A percentile compares a stretch with the other conserved stretches of the same genome.
Conservation (phyloP, 2,113 vertebrate genomes). For the Semicossyphus pulcher region DNA sequence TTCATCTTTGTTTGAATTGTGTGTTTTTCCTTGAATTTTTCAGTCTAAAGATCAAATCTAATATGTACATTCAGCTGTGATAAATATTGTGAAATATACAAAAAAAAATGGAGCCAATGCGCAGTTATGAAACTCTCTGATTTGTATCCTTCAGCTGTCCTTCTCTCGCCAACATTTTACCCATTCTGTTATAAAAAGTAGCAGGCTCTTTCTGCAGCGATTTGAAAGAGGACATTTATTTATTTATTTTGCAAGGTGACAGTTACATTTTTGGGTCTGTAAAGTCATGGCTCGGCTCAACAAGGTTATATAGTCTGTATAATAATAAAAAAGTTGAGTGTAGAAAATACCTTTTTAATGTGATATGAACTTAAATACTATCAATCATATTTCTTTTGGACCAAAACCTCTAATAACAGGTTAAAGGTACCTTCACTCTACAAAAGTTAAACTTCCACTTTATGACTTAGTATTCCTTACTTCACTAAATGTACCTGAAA, state of each 20-base stretch:
- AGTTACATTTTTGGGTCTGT: neutral
- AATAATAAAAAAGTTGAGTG: neutral
- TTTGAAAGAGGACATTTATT: neutral
- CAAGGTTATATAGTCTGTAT: neutral
- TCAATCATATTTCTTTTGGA: no score
- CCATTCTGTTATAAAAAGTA: neutral
- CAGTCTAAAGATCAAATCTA: conserved; percentile 61
- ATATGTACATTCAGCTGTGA: neutral
- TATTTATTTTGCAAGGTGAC: neutral
- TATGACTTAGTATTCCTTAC: no score
- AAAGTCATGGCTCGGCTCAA: neutral
- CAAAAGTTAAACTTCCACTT: no score
- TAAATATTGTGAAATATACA: conserved; percentile 21
- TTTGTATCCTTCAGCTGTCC: conserved; percentile 29
- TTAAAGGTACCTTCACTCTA: no score
- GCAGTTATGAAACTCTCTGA: conserved; percentile 5
- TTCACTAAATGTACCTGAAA: no score
- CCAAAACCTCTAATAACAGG: no score
- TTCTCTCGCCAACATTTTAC: conserved; percentile 20
- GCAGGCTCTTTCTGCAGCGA: neutral
- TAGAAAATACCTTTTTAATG: neutral
- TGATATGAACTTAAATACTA: no score
- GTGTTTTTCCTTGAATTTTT: conserved; percentile 40
- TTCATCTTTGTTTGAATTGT: conserved; percentile 32
- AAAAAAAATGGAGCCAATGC: neutral